These are phyloP conservation scores for Austrolebias charrua DNA, from an alignment of 2,797 vertebrate genomes.

Conservation along the genomic window DNA sequence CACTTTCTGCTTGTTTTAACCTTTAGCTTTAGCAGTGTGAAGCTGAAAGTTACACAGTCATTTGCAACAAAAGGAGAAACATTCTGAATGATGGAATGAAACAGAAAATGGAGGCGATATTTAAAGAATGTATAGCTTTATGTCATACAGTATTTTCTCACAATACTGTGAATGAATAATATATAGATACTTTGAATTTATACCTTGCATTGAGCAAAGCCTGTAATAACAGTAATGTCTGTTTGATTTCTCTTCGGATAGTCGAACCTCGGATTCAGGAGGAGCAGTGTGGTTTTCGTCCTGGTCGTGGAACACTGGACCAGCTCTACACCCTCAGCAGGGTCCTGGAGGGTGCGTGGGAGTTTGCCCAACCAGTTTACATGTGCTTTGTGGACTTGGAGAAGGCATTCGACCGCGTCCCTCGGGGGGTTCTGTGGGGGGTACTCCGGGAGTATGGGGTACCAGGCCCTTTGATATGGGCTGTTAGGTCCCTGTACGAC, in stretches of 20 bases:
- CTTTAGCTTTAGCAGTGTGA: not conserved
- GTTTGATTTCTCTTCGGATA: slow-evolving; percentile 17
- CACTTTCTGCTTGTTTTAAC: slow-evolving; percentile 7
- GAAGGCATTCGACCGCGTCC: too few species aligned
- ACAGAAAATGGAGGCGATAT: not conserved
- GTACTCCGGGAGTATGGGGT: too few species aligned
- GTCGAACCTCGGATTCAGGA: too few species aligned
- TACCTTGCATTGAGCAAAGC: slow-evolving; percentile 10
- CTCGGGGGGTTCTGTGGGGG: too few species aligned
- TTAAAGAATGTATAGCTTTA: not conserved
- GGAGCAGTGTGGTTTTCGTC: too few species aligned
- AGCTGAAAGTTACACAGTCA: not conserved
- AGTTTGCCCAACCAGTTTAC: too few species aligned
- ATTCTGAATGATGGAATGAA: not conserved
- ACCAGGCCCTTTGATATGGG: too few species aligned
- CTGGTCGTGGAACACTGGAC: too few species aligned
- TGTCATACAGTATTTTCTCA: not conserved
- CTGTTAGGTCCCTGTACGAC: too few species aligned
- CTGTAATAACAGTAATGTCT: slow-evolving; percentile 27
- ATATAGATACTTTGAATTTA: slow-evolving; percentile 13
- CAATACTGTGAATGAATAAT: not conserved
- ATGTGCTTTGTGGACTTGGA: too few species aligned
- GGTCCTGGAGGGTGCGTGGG: too few species aligned
- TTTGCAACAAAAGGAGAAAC: slow-evolving; percentile 3
- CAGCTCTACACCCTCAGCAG: too few species aligned